These are phyloP conservation scores for Saguinus imperator DNA, from an alignment of 2,113 vertebrate species.

Conservation along the genomic window DNA sequence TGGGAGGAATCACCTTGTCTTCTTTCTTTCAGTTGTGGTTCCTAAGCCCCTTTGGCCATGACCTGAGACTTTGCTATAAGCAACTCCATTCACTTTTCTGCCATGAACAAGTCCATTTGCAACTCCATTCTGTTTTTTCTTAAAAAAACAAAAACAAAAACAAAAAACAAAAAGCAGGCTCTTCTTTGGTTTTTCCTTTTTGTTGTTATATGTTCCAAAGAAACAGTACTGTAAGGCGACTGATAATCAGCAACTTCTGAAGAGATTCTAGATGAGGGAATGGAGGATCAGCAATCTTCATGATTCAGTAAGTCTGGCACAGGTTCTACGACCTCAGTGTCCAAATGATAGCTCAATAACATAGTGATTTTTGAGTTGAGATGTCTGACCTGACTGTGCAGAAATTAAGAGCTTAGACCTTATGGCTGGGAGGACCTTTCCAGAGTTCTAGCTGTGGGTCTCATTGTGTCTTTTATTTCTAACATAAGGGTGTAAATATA, in stretches of 20 bases:
- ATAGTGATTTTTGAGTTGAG: neutral
- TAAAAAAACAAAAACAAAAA: neutral
- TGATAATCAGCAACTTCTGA: neutral
- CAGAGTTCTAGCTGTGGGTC: neutral
- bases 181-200: neutral
- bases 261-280: neutral
- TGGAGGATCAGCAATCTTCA: neutral
- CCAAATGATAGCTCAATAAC: neutral
- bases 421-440: neutral
- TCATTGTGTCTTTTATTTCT: neutral
- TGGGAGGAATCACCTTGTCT: neutral
- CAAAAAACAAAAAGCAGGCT: too few species aligned
- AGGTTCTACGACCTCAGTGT: neutral
- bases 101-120: neutral
- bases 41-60: neutral
- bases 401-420: neutral
- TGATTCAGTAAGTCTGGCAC: neutral
- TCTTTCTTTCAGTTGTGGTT: neutral
- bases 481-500: neutral
- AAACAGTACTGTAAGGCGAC: neutral
- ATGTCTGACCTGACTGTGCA: neutral
- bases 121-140: neutral
- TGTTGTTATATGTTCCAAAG: neutral
- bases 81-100: neutral
- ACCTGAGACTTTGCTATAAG: neutral